Percentiles rank a stretch among this genome's conserved stretches.
phyloP scores from a whole-genome alignment of 2,797 vertebrate genomes.

The Takifugu rubripes region DNA sequence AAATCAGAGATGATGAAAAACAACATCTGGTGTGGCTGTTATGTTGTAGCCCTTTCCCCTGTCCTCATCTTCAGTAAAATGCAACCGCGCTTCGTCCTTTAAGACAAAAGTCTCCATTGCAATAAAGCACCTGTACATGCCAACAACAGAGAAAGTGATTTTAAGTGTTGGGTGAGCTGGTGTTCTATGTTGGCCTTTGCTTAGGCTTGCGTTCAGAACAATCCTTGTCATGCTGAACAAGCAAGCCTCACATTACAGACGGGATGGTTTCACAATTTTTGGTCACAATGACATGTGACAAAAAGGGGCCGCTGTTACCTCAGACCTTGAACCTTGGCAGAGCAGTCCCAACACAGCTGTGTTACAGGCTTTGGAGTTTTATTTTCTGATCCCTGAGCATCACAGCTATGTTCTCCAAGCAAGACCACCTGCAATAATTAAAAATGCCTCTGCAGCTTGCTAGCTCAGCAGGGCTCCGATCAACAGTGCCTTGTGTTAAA shows the following conservation, averaged over 20 bases:
- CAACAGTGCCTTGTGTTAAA: slow-evolving; percentile 56
- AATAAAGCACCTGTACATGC: too few species aligned
- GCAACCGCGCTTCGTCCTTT: too few species aligned
- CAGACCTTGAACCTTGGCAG: slow-evolving; percentile 52
- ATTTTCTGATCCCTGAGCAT: slow-evolving; percentile 69
- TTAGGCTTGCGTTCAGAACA: too few species aligned
- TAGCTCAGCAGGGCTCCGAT: slow-evolving; percentile 59
- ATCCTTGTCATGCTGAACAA: too few species aligned
- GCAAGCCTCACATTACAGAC: background rate
- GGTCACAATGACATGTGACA: slow-evolving; percentile 31
- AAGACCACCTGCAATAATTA: slow-evolving; percentile 75
- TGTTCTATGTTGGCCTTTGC: too few species aligned
- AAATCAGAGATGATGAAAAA: too few species aligned
- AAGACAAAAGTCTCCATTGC: too few species aligned
- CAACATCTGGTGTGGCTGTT: too few species aligned
- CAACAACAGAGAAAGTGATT: too few species aligned
- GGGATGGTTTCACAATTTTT: slow-evolving; percentile 20
- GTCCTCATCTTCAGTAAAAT: too few species aligned
- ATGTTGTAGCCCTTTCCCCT: too few species aligned
- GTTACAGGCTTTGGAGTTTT: slow-evolving; percentile 69
- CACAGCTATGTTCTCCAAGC: slow-evolving; percentile 64
- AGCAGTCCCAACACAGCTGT: slow-evolving; percentile 18
- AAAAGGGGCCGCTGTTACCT: slow-evolving; percentile 54
- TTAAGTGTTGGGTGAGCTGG: too few species aligned
- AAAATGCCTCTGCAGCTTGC: slow-evolving; percentile 63